Evolutionary conservation across 2,113 vertebrate species (phyloP).

Genomic region (Syrmaticus mikado): DNA sequence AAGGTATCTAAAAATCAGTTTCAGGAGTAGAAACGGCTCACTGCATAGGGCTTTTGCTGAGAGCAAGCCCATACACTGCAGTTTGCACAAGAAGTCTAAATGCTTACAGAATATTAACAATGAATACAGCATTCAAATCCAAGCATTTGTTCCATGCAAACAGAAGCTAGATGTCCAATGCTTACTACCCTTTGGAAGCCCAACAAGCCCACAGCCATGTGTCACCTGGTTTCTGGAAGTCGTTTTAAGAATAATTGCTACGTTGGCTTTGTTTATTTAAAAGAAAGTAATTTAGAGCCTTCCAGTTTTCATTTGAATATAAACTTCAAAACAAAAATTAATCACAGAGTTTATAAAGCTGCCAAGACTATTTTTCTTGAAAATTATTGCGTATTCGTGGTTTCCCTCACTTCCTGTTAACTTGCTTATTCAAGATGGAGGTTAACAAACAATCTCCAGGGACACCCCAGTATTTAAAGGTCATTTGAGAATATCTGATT

Average conservation of each 20-base stretch:
- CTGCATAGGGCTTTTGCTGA: neutral
- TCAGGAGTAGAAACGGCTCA: neutral
- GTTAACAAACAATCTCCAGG: neutral
- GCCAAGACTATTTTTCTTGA: neutral
- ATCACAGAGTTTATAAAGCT: neutral
- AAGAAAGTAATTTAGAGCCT: neutral
- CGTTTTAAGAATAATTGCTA: neutral
- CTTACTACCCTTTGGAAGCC: neutral
- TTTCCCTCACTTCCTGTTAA: neutral
- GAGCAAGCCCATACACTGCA: neutral
- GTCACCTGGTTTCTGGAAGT: neutral
- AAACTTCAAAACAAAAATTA: neutral
- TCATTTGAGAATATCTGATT: constrained; percentile 28
- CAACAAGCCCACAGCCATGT: neutral
- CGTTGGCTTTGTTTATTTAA: neutral
- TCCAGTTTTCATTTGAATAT: constrained; percentile 6
- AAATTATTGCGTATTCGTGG: neutral
- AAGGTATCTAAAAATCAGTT: neutral
- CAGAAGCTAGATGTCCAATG: neutral
- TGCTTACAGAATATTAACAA: neutral
- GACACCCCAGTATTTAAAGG: constrained; percentile 24
- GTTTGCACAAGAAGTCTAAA: neutral
- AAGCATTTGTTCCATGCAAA: neutral
- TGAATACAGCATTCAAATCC: neutral
- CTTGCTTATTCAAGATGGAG: neutral